Base-by-base conservation (phyloP, 2,888 invertebrate genomes). In the Scaptomyza parva region DNA sequence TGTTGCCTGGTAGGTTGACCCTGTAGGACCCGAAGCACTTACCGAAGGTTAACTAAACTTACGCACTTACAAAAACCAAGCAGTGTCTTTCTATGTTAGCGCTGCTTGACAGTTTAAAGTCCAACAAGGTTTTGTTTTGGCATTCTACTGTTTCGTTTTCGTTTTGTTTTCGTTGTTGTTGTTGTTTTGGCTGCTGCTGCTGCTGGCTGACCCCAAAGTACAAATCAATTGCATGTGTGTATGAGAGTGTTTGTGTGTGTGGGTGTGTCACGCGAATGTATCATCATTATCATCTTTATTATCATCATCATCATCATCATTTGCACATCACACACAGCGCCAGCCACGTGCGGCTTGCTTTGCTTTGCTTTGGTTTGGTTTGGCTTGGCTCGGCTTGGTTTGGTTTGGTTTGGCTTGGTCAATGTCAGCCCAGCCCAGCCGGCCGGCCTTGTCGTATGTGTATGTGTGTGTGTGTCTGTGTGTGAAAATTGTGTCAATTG, bases 401-500 rank as follows among this genome's bases (percentile, higher is more conserved):
- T n/a, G 30, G n/a, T 6, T 33, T 12, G 28, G 78, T n/a, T n/a
- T 81, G 81, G 44, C 47, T 62, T 88, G 81, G 80, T 81, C 80
- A 81, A 80, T 86, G 87, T 70, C 87, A 80, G 68, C n/a, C 35
- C 35, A 35, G 33, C 14, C 33, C 35, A 17, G 43, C 63, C 69
- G 62, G 59, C 58, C 82, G 85, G 86, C 88, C 88, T 88, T 87
- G 83, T 78, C 68, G 87, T 78, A n/a, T n/a, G 37, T 17, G 37
- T 37, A 1, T 68, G 8, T 84, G 75, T 55, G 82, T 60, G 68
- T 78, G 33, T 14, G 33, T 35, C 5, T 68, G 5, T 85, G 76
- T 55, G 82, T 60, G 72, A 60, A 85, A 88, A 85, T 87, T 84
- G 83, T 88, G 82, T 83, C 82, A 83, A 83, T 83, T 83, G 88